Conservation (phyloP, 2,797 vertebrate species). For the Pelochelys cantorii region DNA sequence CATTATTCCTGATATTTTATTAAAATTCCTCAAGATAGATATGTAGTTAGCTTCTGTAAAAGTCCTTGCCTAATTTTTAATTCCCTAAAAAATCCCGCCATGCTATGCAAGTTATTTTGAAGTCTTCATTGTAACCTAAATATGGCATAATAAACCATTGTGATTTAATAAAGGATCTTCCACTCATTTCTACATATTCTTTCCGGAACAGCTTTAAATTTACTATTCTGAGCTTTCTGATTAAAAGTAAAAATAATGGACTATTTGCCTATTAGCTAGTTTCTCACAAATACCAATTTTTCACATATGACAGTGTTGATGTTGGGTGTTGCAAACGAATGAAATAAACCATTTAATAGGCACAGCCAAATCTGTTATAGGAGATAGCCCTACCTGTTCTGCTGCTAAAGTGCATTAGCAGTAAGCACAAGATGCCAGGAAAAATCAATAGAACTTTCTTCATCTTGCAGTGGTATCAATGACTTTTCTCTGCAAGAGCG, state of each 20-base stretch:
- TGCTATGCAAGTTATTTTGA: background rate
- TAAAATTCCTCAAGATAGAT: background rate
- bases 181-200: background rate
- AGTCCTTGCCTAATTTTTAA: background rate
- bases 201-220: background rate
- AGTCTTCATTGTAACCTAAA: background rate
- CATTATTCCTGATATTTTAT: background rate
- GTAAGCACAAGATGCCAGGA: background rate
- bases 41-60: background rate
- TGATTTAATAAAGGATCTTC: background rate
- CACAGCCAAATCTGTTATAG: background rate
- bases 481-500: background rate
- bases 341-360: background rate
- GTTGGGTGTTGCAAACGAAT: background rate
- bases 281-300: conserved; percentile 28
- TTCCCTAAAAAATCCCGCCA: background rate
- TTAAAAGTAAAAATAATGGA: conserved; percentile 46
- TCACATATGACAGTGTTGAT: background rate
- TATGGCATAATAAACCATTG: background rate
- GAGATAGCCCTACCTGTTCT: rapidly evolving
- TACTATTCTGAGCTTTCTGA: background rate
- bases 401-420: background rate
- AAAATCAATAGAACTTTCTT: conserved; percentile 32
- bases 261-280: background rate
- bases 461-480: background rate